Conservation (phyloP, 2,888 invertebrate species). For the Hofmannophila pseudospretella region DNA sequence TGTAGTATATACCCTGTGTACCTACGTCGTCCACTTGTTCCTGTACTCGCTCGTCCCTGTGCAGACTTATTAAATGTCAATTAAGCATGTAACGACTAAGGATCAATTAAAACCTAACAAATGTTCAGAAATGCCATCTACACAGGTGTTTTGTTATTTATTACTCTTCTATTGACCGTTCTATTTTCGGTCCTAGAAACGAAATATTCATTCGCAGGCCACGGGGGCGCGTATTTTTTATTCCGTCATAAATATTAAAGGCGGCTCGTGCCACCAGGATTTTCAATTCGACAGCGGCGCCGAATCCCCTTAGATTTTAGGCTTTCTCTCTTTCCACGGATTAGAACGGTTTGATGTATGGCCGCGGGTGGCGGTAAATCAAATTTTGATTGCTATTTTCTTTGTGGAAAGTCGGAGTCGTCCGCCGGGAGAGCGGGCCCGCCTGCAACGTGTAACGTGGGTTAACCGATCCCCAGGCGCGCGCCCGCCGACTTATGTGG, state of each 20-base stretch:
- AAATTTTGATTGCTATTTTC: conserved; percentile 78
- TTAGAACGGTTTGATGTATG: conserved; percentile 71
- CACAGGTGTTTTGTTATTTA: too few relatives aligned
- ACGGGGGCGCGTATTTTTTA: conserved; percentile 56
- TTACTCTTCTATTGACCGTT: not conserved
- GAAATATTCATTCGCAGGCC: conserved; percentile 62
- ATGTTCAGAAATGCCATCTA: too few relatives aligned
- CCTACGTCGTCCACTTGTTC: too few relatives aligned
- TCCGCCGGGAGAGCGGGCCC: conserved; percentile 47
- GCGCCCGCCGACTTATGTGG: conserved; percentile 50
- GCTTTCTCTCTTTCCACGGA: conserved; percentile 66
- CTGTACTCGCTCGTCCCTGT: too few relatives aligned
- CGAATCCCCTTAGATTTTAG: conserved; percentile 69
- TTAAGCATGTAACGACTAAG: too few relatives aligned
- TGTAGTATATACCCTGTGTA: too few relatives aligned
- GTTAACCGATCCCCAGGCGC: conserved; percentile 72
- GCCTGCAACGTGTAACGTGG: conserved; percentile 56
- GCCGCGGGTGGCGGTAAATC: conserved; percentile 76
- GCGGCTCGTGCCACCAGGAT: conserved; percentile 53
- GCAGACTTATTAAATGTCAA: too few relatives aligned
- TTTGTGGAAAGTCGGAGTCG: conserved; percentile 70
- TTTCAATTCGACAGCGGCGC: conserved; percentile 67
- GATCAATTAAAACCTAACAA: too few relatives aligned
- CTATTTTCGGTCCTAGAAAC: not conserved
- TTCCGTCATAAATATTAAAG: conserved; percentile 70